Percentiles rank a stretch among this genome's conserved stretches.
phyloP scores from a whole-genome alignment of 2,113 vertebrate species.

The Alethe diademata region DNA sequence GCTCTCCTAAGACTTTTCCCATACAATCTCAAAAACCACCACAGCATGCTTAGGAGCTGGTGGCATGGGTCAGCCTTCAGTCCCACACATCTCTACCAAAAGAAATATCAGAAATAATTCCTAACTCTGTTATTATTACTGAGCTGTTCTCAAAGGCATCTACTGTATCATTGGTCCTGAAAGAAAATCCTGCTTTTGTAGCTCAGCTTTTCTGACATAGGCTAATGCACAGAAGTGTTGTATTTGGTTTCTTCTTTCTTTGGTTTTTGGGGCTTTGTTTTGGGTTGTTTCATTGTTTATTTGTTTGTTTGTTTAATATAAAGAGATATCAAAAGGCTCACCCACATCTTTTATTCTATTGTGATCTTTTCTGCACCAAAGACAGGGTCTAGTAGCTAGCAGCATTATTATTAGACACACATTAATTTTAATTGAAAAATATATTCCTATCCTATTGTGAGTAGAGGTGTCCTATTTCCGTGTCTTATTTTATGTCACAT shows the following conservation, averaged over 20 bases:
- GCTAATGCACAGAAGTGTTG: background rate
- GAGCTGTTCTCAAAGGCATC: background rate
- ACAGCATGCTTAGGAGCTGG: background rate
- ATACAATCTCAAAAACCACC: background rate
- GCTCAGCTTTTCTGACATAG: background rate
- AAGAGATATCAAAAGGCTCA: background rate
- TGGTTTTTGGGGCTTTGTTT: background rate
- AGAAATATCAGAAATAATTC: background rate
- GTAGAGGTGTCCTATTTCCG: rapidly evolving
- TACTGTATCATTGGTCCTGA: background rate
- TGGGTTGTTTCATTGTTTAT: background rate
- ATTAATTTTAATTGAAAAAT: background rate
- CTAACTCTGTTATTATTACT: background rate
- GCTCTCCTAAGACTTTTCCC: background rate
- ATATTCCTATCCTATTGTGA: background rate
- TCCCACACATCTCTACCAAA: background rate
- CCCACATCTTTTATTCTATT: background rate
- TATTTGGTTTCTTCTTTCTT: background rate
- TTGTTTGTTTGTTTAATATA: background rate
- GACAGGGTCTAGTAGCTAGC: background rate
- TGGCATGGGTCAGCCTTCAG: background rate
- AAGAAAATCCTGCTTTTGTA: background rate
- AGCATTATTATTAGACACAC: background rate
- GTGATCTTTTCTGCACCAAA: background rate
- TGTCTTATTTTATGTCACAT: background rate